phyloP scores from a whole-genome alignment of 2,797 vertebrate species.

The Poeciliopsis infans region DNA sequence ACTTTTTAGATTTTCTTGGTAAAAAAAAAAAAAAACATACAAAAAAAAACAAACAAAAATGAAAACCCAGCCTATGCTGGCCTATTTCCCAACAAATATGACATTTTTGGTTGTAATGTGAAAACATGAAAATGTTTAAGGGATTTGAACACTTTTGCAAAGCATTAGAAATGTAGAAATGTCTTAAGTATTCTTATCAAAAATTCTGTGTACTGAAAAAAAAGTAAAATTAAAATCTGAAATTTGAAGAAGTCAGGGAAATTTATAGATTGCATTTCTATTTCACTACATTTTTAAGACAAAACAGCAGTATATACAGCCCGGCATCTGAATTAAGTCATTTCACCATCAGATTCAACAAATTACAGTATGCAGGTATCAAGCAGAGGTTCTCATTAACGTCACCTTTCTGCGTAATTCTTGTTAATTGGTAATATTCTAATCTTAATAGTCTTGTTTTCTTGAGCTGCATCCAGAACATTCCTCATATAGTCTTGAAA shows the following conservation, averaged over 20 bases:
- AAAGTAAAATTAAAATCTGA: background rate
- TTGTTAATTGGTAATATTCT: background rate
- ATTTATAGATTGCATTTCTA: too few relatives aligned
- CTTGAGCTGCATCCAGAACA: background rate
- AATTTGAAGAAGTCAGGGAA: background rate
- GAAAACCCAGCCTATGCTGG: background rate
- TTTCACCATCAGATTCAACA: background rate
- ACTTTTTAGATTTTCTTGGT: background rate
- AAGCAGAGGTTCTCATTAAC: background rate
- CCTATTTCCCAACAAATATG: background rate
- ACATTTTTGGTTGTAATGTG: background rate
- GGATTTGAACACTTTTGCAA: background rate
- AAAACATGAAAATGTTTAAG: background rate
- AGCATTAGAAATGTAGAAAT: background rate
- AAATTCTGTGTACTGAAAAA: background rate
- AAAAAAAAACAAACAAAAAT: background rate
- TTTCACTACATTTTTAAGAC: background rate
- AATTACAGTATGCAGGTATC: background rate
- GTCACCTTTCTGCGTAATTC: background rate
- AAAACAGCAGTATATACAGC: background rate
- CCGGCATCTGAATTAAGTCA: background rate
- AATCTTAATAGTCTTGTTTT: background rate
- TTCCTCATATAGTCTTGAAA: background rate
- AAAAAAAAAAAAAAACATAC: background rate
- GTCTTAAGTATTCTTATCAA: background rate